phyloP scores from a whole-genome alignment of 2,888 invertebrate genomes.

The Caenorhabditis japonica region DNA sequence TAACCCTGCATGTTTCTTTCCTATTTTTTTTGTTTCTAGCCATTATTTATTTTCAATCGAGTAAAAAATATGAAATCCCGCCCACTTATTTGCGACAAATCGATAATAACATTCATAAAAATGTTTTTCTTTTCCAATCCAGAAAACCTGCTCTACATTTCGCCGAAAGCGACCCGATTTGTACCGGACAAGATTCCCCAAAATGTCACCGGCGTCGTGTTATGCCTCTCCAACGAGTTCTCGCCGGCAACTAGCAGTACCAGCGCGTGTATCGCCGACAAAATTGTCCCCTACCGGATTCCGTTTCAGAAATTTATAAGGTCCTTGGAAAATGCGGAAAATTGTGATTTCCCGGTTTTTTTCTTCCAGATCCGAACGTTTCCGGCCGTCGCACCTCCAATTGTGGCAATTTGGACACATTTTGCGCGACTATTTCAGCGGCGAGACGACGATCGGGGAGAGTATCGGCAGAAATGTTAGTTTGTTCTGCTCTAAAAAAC shows the following conservation, averaged over 20 bases:
- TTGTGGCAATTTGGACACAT: slow-evolving; percentile 16
- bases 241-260: slow-evolving; percentile 29
- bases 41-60: too few relatives aligned
- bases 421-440: slow-evolving; percentile 32
- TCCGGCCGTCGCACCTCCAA: neutral
- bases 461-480: slow-evolving; percentile 23
- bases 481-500: too few relatives aligned
- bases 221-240: slow-evolving; percentile 39
- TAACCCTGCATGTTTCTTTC: too few relatives aligned
- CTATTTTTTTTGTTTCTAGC: too few relatives aligned
- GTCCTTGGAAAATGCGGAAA: slow-evolving; percentile 1
- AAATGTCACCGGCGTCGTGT: slow-evolving; percentile 18
- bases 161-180: slow-evolving; percentile 37
- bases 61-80: too few relatives aligned
- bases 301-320: slow-evolving; percentile 29
- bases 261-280: slow-evolving; percentile 27
- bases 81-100: too few relatives aligned
- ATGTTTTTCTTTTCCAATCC: too few relatives aligned
- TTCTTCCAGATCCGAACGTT: slow-evolving; percentile 25
- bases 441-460: slow-evolving; percentile 12
- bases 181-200: slow-evolving; percentile 22
- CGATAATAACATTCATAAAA: neutral
- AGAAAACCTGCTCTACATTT: slow-evolving; percentile 44
- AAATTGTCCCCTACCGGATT: slow-evolving; percentile 28
- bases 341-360: neutral